Conservation (phyloP, 2,113 vertebrate genomes). For the Pundamilia nyererei region DNA sequence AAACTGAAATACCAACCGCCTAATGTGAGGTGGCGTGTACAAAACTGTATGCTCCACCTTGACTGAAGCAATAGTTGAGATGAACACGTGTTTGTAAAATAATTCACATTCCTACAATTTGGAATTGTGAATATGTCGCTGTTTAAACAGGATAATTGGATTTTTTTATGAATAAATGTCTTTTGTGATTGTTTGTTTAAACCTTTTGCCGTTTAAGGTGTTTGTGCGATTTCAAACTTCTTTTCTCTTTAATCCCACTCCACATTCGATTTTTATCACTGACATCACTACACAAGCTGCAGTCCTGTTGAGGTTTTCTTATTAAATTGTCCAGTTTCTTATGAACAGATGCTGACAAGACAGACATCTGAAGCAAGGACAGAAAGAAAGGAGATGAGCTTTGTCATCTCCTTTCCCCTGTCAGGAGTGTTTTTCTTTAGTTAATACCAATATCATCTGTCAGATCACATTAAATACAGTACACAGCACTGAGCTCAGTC, state of each 20-base stretch:
- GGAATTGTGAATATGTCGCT: not conserved
- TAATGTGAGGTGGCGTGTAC: not conserved
- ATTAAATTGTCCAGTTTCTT: not conserved
- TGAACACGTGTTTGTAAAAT: not conserved
- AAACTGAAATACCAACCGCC: not conserved
- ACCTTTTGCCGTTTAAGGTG: not conserved
- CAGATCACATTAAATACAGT: not conserved
- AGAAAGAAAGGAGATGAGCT: not conserved
- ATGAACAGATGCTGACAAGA: not conserved
- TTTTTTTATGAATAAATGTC: conserved; percentile 51
- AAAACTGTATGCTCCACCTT: not conserved
- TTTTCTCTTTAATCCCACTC: not conserved
- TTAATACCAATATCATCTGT: not conserved
- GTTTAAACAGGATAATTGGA: not conserved
- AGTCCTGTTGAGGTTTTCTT: not conserved
- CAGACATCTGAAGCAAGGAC: not conserved
- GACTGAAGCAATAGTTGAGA: not conserved
- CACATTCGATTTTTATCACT: not conserved
- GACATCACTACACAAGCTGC: not conserved
- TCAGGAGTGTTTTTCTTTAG: not conserved
- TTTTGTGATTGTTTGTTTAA: not conserved
- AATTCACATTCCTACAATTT: not conserved
- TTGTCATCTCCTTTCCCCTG: no score
- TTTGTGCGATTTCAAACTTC: not conserved
- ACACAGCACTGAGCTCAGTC: not conserved